Evolutionary conservation across 2,797 vertebrate genomes (phyloP), one percentile per base, ranked within the genome.

Genomic region (Threskiornis aethiopicus): DNA sequence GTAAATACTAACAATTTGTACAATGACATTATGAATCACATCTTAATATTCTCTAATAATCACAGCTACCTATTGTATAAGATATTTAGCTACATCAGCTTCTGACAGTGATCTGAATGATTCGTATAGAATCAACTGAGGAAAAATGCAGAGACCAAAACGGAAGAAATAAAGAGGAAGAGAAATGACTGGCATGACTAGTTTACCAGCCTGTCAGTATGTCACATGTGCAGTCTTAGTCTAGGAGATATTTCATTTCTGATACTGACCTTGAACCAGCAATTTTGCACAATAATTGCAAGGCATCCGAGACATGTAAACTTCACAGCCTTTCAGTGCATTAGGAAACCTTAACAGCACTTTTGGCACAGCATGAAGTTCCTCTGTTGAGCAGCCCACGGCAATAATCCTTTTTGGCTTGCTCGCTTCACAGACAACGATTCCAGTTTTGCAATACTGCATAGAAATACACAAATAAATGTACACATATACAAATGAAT

Each of bases 221-320:
- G 31, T 7, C 29, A 65, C 19, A 37, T 3, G 25, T 37, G 44
- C 47, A 69, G 8, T 44, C 21, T 49, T 42, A 70, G 16, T 29
- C 75, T 51, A 49, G 19, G 44, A 84, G 57, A 44, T n/a, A 51
- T 28, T 55, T 84, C 64, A 61, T 35, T 42, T 87, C 84, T 49
- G 33, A 79, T 76, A 75, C 83, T 80, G 78, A 95, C 90, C 87
- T 87, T 92, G 90, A 76, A 84, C 73, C 16, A 92, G 58, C 26
- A 95, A 3, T 51, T 54, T 66, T 51, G 83, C n/a, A 8, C 93
- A 92, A 5, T 29, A 33, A 58, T 41, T 73, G 42, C 87, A 95
- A 66, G 90, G 93, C 83, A 70, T 87, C 57, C n/a, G 47, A 59
- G 87, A 92, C 67, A 92, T 70, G 62, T 92, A 92, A 51, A 95